These are phyloP conservation scores for Platysteira castanea DNA, from an alignment of 2,113 vertebrate genomes.

Conservation along the genomic window DNA sequence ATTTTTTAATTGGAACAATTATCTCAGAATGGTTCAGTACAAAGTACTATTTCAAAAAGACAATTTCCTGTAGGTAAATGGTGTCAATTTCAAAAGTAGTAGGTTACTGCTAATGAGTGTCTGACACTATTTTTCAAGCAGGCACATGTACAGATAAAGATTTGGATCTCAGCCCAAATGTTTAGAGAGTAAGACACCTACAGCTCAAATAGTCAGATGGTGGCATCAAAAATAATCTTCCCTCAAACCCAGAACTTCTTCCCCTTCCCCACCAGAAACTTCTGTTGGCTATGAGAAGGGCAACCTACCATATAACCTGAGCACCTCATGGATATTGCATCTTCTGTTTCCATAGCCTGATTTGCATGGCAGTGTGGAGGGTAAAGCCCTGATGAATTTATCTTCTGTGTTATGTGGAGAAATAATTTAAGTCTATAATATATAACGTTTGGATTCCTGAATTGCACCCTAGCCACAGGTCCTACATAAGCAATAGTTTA, in stretches of 20 bases:
- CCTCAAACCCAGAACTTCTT: not conserved
- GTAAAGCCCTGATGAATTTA: not conserved
- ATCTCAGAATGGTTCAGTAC: slow-evolving; percentile 22
- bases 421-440: not conserved
- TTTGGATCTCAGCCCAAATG: slow-evolving; percentile 12
- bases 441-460: not conserved
- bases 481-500: not conserved
- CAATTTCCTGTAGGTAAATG: slow-evolving; percentile 55
- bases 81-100: slow-evolving; percentile 40
- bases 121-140: slow-evolving; percentile 51
- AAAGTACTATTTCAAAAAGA: slow-evolving; percentile 24
- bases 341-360: not conserved
- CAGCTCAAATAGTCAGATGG: not conserved
- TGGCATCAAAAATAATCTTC: not conserved
- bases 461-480: not conserved
- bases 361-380: not conserved
- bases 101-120: slow-evolving; percentile 33
- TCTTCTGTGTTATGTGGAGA: not conserved
- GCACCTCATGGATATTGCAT: not conserved
- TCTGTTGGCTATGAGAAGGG: not conserved
- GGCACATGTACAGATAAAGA: not conserved
- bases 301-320: not conserved
- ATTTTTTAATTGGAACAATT: slow-evolving; percentile 61
- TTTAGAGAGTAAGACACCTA: slow-evolving; percentile 3
- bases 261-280: not conserved